phyloP scores from a whole-genome alignment of 2,797 vertebrate species.

The Etheostoma perlongum region DNA sequence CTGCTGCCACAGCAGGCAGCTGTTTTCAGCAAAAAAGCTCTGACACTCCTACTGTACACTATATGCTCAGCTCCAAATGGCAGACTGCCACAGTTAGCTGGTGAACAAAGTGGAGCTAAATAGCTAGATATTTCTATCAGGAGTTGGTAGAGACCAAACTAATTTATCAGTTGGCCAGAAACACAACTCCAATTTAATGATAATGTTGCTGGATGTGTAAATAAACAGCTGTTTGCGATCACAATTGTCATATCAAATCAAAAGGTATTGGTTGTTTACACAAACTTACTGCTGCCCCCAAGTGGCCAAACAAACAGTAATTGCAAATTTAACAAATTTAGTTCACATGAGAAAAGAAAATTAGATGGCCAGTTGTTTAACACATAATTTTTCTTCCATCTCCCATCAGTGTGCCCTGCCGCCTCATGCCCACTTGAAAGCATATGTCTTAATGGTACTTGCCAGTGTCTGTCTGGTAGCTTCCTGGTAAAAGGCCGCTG shows the following conservation, averaged over 20 bases:
- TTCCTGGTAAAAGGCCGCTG: conserved; percentile 63
- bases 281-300: neutral
- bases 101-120: neutral
- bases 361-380: neutral
- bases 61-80: neutral
- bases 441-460: conserved; percentile 71
- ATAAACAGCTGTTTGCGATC: neutral
- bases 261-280: neutral
- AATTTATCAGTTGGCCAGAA: neutral
- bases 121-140: neutral
- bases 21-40: neutral
- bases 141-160: neutral
- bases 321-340: neutral
- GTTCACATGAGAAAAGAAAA: neutral
- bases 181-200: neutral
- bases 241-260: neutral
- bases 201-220: neutral
- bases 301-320: neutral
- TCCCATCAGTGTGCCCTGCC: conserved; percentile 68
- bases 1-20: neutral
- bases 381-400: neutral
- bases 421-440: conserved; percentile 71
- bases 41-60: neutral
- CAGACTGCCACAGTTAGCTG: neutral
- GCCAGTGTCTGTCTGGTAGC: conserved; percentile 81